phyloP scores from a whole-genome alignment of 2,888 invertebrate species.

The Autographa gamma region DNA sequence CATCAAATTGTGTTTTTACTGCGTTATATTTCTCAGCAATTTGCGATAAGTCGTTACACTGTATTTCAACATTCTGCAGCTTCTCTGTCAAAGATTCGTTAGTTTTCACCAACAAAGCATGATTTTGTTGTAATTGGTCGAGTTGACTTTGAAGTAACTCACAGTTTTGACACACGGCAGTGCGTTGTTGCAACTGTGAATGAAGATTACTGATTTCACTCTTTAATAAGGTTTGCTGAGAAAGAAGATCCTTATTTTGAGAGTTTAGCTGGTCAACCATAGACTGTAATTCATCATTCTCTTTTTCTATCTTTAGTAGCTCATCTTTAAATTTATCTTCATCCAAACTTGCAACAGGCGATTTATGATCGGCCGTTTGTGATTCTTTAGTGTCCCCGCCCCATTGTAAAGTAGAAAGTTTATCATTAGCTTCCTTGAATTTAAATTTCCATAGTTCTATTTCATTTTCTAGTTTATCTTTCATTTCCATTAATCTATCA shows the following conservation, averaged over 20 bases:
- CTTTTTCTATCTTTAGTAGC: constrained; percentile 80
- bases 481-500: constrained; percentile 93
- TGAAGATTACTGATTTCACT: constrained; percentile 73
- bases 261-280: constrained; percentile 74
- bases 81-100: constrained; percentile 61
- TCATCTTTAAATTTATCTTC: constrained; percentile 69
- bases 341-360: constrained; percentile 35
- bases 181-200: constrained; percentile 67
- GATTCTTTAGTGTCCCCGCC: constrained; percentile 70
- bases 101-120: constrained; percentile 60
- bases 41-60: constrained; percentile 62
- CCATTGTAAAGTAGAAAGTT: constrained; percentile 87
- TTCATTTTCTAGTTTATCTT: constrained; percentile 94
- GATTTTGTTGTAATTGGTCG: constrained; percentile 63
- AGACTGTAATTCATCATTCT: constrained; percentile 82
- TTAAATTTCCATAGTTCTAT: constrained; percentile 92
- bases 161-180: constrained; percentile 65
- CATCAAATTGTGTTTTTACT: constrained; percentile 63
- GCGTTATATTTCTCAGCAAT: constrained; percentile 62
- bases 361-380: constrained; percentile 57
- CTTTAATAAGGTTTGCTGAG: constrained; percentile 67
- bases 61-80: constrained; percentile 60
- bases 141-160: constrained; percentile 68
- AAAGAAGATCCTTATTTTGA: constrained; percentile 73
- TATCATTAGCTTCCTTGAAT: constrained; percentile 91